Conservation (phyloP, 2,888 invertebrate genomes). For the Drosophila glabriapex region DNA sequence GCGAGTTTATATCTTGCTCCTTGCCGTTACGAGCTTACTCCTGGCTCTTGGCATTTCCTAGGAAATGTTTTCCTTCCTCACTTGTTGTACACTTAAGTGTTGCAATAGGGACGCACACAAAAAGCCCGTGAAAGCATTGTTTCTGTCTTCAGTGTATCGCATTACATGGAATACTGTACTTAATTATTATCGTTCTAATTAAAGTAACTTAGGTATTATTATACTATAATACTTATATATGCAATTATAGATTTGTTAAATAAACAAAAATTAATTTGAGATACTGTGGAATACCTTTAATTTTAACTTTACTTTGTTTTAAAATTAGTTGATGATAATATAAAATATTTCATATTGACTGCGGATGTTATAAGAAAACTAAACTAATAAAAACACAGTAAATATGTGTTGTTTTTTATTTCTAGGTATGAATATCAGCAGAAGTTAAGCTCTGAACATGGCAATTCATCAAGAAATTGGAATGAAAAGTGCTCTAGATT, state of each 20-base stretch:
- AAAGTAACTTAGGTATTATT: neutral
- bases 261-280: neutral
- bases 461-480: neutral
- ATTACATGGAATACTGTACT: slow-evolving; percentile 4
- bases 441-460: neutral
- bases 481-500: neutral
- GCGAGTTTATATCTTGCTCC: slow-evolving; percentile 56
- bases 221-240: neutral
- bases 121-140: neutral
- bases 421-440: neutral
- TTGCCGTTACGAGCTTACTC: slow-evolving; percentile 43
- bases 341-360: neutral
- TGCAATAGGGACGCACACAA: slow-evolving; percentile 29
- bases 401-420: neutral
- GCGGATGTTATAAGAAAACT: neutral
- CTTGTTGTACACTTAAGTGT: slow-evolving; percentile 30
- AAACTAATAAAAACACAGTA: neutral
- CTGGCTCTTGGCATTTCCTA: slow-evolving; percentile 45
- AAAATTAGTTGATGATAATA: neutral
- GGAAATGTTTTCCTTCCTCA: slow-evolving; percentile 57
- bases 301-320: neutral
- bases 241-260: neutral
- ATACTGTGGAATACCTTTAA: neutral
- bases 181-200: neutral
- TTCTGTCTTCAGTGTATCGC: neutral